Conservation (phyloP, 1,140 invertebrate species). For the Meloidogyne floridensis region DNA sequence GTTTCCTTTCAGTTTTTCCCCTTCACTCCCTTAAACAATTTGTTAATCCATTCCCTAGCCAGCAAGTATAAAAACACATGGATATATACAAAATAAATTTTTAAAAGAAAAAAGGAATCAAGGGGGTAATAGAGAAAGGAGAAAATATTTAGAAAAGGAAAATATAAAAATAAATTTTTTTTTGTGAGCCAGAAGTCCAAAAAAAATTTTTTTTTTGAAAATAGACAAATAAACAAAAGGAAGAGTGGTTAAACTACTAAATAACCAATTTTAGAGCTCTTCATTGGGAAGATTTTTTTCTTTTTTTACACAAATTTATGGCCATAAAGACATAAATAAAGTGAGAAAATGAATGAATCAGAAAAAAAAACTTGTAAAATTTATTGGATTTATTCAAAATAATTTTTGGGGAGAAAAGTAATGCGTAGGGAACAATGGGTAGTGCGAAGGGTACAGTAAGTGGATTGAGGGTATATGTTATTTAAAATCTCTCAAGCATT, state of each 20-base stretch:
- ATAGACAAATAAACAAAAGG: not conserved
- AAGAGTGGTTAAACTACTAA: too few relatives aligned
- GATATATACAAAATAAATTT: not conserved
- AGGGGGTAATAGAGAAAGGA: not conserved
- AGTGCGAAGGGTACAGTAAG: not conserved
- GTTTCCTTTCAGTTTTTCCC: not conserved
- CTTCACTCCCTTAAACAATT: not conserved
- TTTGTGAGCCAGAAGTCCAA: slow-evolving; percentile 8
- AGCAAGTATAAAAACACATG: not conserved
- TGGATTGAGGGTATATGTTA: not conserved
- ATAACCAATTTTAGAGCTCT: slow-evolving; percentile 2
- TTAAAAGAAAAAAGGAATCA: not conserved
- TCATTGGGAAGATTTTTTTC: not conserved
- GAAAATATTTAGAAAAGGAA: not conserved
- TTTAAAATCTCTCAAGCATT: too few relatives aligned
- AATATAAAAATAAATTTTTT: not conserved
- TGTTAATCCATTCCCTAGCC: not conserved
- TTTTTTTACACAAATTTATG: slow-evolving; percentile 1
- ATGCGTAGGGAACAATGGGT: not conserved
- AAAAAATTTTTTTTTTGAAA: not conserved
- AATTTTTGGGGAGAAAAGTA: not conserved
- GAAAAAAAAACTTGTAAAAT: not conserved
- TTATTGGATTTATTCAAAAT: not conserved
- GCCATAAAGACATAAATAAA: not conserved
- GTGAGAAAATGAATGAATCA: slow-evolving; percentile 8